Evolutionary conservation across 2,888 invertebrate species (phyloP).

Genomic region (Aethes cnicana): DNA sequence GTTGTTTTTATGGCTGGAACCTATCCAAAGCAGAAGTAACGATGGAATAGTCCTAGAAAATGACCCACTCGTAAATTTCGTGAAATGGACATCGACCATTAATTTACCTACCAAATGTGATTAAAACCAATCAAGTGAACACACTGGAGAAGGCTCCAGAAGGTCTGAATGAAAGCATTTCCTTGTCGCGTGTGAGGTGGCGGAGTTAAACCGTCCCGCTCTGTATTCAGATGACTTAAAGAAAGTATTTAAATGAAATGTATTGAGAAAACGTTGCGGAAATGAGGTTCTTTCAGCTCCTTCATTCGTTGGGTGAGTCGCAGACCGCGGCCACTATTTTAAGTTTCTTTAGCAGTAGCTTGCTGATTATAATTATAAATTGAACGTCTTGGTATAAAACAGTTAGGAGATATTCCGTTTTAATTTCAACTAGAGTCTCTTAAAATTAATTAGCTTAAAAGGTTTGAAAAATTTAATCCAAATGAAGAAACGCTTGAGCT

Average conservation of each 20-base stretch:
- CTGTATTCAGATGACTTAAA: slow-evolving; percentile 60
- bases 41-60: too few relatives aligned
- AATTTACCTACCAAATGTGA: background rate
- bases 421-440: too few relatives aligned
- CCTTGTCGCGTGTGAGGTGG: slow-evolving; percentile 67
- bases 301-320: slow-evolving; percentile 67
- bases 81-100: too few relatives aligned
- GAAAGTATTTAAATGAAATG: slow-evolving; percentile 79
- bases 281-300: slow-evolving; percentile 76
- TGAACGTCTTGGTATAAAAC: background rate
- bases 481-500: too few relatives aligned
- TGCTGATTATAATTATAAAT: slow-evolving; percentile 25
- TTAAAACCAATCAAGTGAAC: slow-evolving; percentile 12
- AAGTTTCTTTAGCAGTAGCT: slow-evolving; percentile 42
- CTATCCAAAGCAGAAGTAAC: too few relatives aligned
- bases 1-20: too few relatives aligned
- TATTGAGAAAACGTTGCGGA: slow-evolving; percentile 77
- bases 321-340: slow-evolving; percentile 55
- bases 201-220: slow-evolving; percentile 68
- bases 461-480: too few relatives aligned
- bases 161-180: slow-evolving; percentile 55
- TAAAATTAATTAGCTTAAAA: too few relatives aligned
- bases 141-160: slow-evolving; percentile 29
- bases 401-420: background rate
- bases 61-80: too few relatives aligned